A percentile compares a stretch with the other conserved stretches of the same genome.
Evolutionary conservation across 2,113 vertebrate species (phyloP).

Genomic region (Scatophagus argus): DNA sequence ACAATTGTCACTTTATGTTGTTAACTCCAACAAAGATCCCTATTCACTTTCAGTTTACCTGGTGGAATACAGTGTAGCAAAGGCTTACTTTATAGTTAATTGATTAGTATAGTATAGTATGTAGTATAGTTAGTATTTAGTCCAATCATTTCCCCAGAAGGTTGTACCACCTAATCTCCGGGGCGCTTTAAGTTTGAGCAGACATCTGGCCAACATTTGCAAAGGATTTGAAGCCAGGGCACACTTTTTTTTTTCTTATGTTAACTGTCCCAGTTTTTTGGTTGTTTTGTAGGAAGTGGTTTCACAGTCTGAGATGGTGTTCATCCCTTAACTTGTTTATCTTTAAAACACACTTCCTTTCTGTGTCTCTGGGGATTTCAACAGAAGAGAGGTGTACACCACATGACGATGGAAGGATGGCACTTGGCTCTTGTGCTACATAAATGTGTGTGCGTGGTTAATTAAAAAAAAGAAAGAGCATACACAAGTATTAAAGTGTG

Average conservation of each 20-base stretch:
- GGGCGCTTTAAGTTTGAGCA: background rate
- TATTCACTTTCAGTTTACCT: background rate
- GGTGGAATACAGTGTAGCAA: no score
- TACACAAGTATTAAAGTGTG: background rate
- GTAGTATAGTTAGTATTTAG: no score
- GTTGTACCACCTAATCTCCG: background rate
- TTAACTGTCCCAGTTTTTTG: conserved; percentile 42
- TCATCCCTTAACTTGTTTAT: conserved; percentile 41
- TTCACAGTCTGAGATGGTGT: conserved; percentile 7
- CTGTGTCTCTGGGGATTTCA: conserved; percentile 32
- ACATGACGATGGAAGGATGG: background rate
- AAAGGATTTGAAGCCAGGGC: conserved; percentile 3
- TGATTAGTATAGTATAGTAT: background rate
- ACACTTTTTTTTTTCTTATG: conserved; percentile 30
- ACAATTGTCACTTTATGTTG: background rate
- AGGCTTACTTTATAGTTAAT: background rate
- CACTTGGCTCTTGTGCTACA: background rate
- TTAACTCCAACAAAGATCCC: background rate
- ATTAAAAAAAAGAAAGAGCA: background rate
- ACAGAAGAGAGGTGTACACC: background rate
- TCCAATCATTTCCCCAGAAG: conserved; percentile 11
- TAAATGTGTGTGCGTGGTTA: background rate
- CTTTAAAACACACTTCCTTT: conserved; percentile 33
- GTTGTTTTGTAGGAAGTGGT: conserved; percentile 22
- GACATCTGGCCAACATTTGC: conserved; percentile 34